phyloP scores from a whole-genome alignment of 2,797 vertebrate genomes.

The Channallabes apus region DNA sequence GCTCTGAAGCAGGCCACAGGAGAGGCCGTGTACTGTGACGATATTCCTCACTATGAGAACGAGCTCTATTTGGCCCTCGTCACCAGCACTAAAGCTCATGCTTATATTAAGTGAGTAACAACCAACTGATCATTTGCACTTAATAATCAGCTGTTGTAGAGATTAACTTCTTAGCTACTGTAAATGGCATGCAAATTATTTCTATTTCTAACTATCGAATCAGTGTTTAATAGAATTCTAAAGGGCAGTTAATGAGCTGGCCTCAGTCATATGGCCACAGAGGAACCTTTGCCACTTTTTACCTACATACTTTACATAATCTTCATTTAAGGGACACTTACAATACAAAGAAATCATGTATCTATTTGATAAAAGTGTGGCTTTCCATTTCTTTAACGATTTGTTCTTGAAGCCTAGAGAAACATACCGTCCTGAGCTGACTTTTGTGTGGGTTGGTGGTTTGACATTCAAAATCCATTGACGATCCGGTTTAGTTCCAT shows the following conservation, averaged over 20 bases:
- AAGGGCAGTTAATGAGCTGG: not conserved
- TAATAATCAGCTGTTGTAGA: not conserved
- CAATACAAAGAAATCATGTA: not conserved
- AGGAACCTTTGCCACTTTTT: not conserved
- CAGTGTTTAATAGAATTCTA: not conserved
- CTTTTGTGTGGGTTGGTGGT: not conserved
- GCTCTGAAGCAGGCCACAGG: constrained; percentile 89
- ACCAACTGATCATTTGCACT: not conserved
- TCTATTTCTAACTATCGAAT: not conserved
- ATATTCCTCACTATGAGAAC: constrained; percentile 85
- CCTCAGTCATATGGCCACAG: not conserved
- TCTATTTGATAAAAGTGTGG: not conserved
- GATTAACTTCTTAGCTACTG: not conserved
- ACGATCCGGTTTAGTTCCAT: too few relatives aligned
- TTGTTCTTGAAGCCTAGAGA: not conserved
- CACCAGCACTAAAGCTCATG: constrained; percentile 87
- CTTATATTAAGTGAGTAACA: constrained; percentile 72
- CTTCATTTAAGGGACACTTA: not conserved
- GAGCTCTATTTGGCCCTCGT: constrained; percentile 86
- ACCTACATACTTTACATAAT: not conserved
- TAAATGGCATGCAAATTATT: not conserved
- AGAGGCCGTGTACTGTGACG: constrained; percentile 92
- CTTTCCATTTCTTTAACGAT: not conserved
- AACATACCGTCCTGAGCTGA: not conserved
- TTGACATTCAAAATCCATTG: not conserved